A percentile compares a stretch with the other conserved stretches of the same genome.
phyloP scores from a whole-genome alignment of 2,888 invertebrate genomes.

The Andrena bucephala region DNA sequence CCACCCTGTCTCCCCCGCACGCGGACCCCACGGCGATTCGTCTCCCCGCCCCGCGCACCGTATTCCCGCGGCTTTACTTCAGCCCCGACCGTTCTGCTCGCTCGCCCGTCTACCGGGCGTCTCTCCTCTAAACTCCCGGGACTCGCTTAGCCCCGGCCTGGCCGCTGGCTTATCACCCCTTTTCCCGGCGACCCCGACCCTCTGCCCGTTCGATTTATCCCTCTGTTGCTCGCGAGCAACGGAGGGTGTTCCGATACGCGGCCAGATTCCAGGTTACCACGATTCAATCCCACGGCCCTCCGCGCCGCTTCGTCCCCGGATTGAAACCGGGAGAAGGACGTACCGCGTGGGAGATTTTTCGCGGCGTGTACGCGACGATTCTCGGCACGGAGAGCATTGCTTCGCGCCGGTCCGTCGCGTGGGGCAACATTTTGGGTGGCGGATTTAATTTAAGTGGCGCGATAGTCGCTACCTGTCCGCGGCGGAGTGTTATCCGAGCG shows the following conservation, averaged over 20 bases:
- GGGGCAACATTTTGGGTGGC: too few species aligned
- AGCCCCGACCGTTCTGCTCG: slow-evolving; percentile 19
- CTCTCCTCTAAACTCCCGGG: slow-evolving; percentile 67
- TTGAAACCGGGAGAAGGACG: too few species aligned
- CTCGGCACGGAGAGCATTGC: too few species aligned
- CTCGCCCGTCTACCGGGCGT: slow-evolving; percentile 53
- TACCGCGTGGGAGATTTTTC: too few species aligned
- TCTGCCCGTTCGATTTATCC: slow-evolving; percentile 52
- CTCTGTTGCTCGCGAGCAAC: slow-evolving; percentile 35
- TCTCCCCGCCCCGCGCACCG: slow-evolving; percentile 30
- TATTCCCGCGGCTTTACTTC: slow-evolving; percentile 20
- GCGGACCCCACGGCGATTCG: slow-evolving; percentile 49
- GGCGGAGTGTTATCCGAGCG: too few species aligned
- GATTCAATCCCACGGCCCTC: slow-evolving; percentile 35
- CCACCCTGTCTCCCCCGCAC: slow-evolving; percentile 12
- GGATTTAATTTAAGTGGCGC: too few species aligned
- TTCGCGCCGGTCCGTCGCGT: too few species aligned
- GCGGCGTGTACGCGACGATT: too few species aligned
- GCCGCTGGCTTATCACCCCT: slow-evolving; percentile 64
- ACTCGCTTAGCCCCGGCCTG: slow-evolving; percentile 50
- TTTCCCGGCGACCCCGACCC: slow-evolving; percentile 61
- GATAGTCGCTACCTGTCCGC: too few species aligned
- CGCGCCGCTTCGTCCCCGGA: neutral
- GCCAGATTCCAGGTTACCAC: neutral
- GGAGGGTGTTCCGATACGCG: neutral